Conservation (phyloP, 1,140 invertebrate genomes). For the Microplitis mediator region DNA sequence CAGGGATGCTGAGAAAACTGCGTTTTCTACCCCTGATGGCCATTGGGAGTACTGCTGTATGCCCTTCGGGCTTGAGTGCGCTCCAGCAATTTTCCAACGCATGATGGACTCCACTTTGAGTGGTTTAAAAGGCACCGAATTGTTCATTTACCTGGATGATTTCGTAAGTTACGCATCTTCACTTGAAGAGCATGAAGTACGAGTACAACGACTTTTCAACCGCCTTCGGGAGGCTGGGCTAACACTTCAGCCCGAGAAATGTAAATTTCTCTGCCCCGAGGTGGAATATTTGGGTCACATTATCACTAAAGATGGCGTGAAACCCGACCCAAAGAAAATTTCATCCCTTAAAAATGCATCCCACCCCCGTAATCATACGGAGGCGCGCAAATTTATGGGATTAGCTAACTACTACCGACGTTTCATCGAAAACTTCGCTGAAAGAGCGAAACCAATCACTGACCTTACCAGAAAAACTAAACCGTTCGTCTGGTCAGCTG, state of each 20-base stretch:
- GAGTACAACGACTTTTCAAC: neutral
- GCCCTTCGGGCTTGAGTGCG: slow-evolving; percentile 15
- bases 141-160: slow-evolving; percentile 9
- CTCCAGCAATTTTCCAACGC: slow-evolving; percentile 11
- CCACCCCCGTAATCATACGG: no score
- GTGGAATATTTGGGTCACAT: neutral
- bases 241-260: neutral
- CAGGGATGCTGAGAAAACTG: no score
- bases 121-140: slow-evolving; percentile 15
- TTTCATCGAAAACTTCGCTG: no score
- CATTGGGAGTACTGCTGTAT: slow-evolving; percentile 9
- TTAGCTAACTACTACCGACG: no score
- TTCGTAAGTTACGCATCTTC: no score
- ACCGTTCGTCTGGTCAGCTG: no score
- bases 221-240: neutral
- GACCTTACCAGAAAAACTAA: no score
- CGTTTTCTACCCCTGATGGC: slow-evolving; percentile 16
- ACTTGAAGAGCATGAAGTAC: neutral
- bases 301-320: no score
- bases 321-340: no score
- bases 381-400: no score
- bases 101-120: slow-evolving; percentile 14
- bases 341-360: no score
- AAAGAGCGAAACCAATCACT: no score
- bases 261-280: neutral